Conservation (phyloP, 2,888 invertebrate species). For the Ophonus ardosiacus region DNA sequence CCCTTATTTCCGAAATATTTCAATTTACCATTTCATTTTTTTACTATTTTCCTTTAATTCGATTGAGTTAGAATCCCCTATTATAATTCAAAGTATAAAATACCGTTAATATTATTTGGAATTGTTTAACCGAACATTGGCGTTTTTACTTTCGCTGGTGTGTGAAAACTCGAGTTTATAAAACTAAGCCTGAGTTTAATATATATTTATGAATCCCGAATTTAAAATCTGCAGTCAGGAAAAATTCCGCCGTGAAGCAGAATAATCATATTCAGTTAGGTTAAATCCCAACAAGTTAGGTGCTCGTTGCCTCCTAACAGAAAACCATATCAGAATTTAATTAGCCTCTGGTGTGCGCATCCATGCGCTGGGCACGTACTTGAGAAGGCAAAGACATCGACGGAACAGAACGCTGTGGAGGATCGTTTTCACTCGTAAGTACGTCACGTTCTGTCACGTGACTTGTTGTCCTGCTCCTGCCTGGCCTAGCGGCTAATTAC, state of each 20-base stretch:
- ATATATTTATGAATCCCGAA: conserved; percentile 39
- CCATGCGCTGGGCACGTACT: neutral
- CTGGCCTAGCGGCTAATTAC: conserved; percentile 16
- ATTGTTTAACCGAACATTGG: neutral
- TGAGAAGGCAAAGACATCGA: conserved; percentile 12
- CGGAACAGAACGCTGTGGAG: neutral
- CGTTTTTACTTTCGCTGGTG: neutral
- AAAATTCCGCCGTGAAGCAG: conserved; percentile 31
- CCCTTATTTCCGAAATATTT: too few relatives aligned
- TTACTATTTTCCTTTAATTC: too few relatives aligned
- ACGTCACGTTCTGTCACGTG: conserved; percentile 56
- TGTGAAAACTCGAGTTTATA: neutral
- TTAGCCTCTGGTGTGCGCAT: conserved; percentile 48
- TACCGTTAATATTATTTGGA: too few relatives aligned
- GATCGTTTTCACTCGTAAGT: conserved; percentile 40
- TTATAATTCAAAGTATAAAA: too few relatives aligned
- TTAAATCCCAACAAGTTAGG: conserved; percentile 19
- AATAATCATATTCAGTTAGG: conserved; percentile 47
- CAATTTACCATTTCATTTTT: too few relatives aligned
- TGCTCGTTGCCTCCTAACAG: conserved; percentile 11
- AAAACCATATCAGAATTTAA: conserved; percentile 55
- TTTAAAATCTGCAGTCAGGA: conserved; percentile 1
- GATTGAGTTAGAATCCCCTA: too few relatives aligned
- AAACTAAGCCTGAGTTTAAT: conserved; percentile 1
- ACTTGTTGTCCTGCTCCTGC: conserved; percentile 43